Percentiles rank a stretch among this genome's conserved stretches.
These are phyloP conservation scores for Pelecanoides urinatrix DNA, from an alignment of 2,113 vertebrate genomes.

Conservation along the genomic window DNA sequence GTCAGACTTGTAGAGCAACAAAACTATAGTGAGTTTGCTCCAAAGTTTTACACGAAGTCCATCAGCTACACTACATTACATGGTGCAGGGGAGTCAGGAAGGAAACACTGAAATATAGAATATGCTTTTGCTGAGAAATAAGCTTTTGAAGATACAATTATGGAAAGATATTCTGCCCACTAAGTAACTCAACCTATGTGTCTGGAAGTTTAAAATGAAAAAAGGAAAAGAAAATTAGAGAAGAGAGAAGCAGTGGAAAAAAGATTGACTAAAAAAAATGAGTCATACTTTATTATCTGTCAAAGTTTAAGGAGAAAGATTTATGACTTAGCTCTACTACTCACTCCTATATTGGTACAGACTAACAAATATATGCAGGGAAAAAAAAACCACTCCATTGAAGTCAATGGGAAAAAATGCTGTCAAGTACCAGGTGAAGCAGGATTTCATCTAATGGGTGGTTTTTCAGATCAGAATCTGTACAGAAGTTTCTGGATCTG, in stretches of 20 bases:
- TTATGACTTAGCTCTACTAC: neutral
- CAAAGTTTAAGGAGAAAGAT: neutral
- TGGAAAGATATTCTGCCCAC: neutral
- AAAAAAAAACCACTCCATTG: fast-evolving
- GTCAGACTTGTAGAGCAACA: neutral
- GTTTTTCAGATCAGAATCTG: neutral
- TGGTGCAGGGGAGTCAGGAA: neutral
- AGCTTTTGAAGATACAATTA: neutral
- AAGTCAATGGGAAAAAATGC: neutral
- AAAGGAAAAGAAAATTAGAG: neutral
- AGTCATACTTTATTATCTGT: neutral
- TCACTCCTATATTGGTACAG: neutral
- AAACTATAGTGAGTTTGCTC: neutral
- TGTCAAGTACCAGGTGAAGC: neutral
- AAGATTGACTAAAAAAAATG: neutral
- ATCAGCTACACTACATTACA: neutral
- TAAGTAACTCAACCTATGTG: neutral
- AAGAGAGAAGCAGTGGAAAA: neutral
- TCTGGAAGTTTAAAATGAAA: neutral
- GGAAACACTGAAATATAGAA: neutral
- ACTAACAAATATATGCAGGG: neutral
- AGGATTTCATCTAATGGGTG: neutral
- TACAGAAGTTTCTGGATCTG: neutral
- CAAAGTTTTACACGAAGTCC: neutral
- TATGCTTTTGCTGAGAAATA: neutral